Evolutionary conservation across 2,888 invertebrate genomes (phyloP), one percentile per base, ranked within the genome.

Genomic region (Reticulitermes lucifugus): DNA sequence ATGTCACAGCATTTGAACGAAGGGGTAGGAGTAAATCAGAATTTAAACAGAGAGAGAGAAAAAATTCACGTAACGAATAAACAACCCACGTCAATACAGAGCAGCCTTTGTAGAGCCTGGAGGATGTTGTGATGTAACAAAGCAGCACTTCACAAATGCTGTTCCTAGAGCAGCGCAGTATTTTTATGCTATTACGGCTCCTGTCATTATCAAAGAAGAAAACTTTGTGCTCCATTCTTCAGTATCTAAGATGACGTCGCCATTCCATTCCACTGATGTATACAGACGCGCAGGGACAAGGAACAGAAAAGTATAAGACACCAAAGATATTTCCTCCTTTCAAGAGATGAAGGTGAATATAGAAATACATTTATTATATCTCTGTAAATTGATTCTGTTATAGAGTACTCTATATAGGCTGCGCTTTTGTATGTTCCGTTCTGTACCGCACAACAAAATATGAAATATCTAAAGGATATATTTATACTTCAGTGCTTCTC

Each of bases 241-340:
- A 73, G 14, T 41, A 73, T 41, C 14, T 35, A 73, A 73, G 21
- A 73, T 41, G 73, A 41, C 18, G 41, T 65, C 29, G 35, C 29
- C 41, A 73, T 73, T 41, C 41, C 35, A 73, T 73, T 41, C 70
- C 25, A 73, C 73, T 35, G 73, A 73, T 73, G 18, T 41, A 73
- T 73, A 41, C 73, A 65, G n/a, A 25, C n/a, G 9, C 1, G 14
- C n/a, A 25, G 65, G 25, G 65, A n/a, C 25, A 65, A 65, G 65
- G 6, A 12, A 65, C 25, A 25, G 9, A 65, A 12, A 25, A 25
- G 25, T 65, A n/a, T 65, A 25, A 60, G 65, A 65, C 25, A 65
- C 65, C n/a, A 65, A 65, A 25, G 12, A 65, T 65, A 65, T 65
- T n/a, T 25, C 65, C n/a, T 65, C 25, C 65, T 6, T 65, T 65